A percentile compares a stretch with the other conserved stretches of the same genome.
Conservation (phyloP, 1,140 invertebrate species). For the Lepidurus couesii region DNA sequence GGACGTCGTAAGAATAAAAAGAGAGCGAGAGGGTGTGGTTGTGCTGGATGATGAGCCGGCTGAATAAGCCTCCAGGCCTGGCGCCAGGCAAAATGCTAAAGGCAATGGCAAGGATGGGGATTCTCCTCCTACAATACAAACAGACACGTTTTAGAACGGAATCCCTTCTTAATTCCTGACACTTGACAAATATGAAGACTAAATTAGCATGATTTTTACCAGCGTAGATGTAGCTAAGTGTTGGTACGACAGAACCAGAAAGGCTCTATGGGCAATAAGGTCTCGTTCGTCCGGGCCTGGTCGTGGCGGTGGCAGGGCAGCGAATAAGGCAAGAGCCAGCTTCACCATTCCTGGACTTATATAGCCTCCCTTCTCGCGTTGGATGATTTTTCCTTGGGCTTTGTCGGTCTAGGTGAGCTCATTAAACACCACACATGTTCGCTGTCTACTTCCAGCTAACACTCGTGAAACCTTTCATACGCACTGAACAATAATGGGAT, state of each 20-base stretch:
- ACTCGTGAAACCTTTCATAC: constrained; percentile 8
- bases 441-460: background rate
- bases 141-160: background rate
- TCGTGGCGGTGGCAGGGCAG: constrained; percentile 14
- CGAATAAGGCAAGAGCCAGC: constrained; percentile 17
- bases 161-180: too few species aligned
- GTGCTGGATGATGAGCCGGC: constrained; percentile 8
- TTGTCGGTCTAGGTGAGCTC: background rate
- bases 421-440: constrained; percentile 10
- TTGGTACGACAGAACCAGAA: background rate
- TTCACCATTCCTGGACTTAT: constrained; percentile 22
- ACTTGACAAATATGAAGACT: too few species aligned
- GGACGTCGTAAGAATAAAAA: background rate
- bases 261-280: background rate
- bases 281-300: background rate
- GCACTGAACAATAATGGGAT: constrained; percentile 19
- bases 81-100: constrained; percentile 10
- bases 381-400: background rate
- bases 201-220: background rate
- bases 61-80: background rate
- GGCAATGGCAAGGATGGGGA: background rate
- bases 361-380: constrained; percentile 17
- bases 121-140: background rate
- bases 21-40: background rate
- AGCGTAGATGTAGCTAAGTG: background rate